Base-by-base conservation (phyloP, 2,797 vertebrate genomes). In the Neosalanx taihuensis region DNA sequence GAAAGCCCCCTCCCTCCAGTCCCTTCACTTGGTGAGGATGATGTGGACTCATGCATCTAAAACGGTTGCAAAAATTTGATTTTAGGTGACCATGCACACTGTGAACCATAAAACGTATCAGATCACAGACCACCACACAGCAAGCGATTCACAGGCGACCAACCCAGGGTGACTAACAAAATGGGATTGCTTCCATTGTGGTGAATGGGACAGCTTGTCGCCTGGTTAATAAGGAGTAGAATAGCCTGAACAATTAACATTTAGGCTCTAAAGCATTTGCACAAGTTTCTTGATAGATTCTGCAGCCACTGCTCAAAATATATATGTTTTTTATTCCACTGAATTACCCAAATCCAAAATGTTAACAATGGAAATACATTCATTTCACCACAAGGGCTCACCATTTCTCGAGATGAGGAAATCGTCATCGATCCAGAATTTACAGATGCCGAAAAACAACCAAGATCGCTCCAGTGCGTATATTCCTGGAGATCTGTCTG, bases 381-480 rank as follows among this genome's bases (percentile, higher is more conserved):
- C 3, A 12, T 46, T 72, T 84, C 23, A 71, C 85, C 91, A 84
- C 72, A 84, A 98, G 95, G 92, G 90, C 83, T 91, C 92, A 3
- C 89, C 94, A 0, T 91, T 93, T 72, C 69, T 86, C 74, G 92
- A 93, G 72, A 85, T 90, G 77, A 92, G 70, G 78, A 96, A 94
- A 87, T 90, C 93, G 0, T 72, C 89, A 9, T 96, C 94, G 0
- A 51, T 92, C 57, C 94, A 95, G 79, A 95, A 83, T 79, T 85
- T 95, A 64, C 87, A 90, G 23, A 83, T 82, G 1, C 75, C 91
- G 1, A 86, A 89, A 72, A 87, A 87, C 77, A 94, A 91, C 72
- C 77, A 73, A 1, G 84, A 92, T 69, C 87, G 93, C 0, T 95
- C 93, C 61, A 89, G 78, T 0, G 83, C 91, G n/a, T 95, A 95